Evolutionary conservation across 2,888 invertebrate species (phyloP).

Genomic region (Globia sparganii): DNA sequence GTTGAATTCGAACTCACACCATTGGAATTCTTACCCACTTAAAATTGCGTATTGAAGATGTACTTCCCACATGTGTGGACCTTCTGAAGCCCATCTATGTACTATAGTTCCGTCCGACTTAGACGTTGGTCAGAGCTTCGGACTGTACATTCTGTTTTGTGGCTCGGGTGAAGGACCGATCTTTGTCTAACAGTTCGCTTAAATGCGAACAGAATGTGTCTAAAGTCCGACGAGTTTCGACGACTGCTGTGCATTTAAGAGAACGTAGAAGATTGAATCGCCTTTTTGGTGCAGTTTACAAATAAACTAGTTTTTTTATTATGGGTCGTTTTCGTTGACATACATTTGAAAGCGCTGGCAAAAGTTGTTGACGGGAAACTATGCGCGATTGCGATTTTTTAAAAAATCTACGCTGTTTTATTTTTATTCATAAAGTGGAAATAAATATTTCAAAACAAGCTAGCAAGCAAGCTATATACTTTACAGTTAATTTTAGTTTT

Average conservation of each 20-base stretch:
- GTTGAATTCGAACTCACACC: too few relatives aligned
- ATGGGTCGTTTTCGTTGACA: not conserved
- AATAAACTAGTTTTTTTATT: not conserved
- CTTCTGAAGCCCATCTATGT: slow-evolving; percentile 14
- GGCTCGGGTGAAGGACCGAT: slow-evolving; percentile 39
- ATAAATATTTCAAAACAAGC: not conserved
- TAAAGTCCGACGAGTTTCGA: slow-evolving; percentile 40
- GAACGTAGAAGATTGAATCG: slow-evolving; percentile 9
- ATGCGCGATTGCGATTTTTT: not conserved
- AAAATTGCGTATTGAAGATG: not conserved
- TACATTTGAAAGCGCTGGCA: not conserved
- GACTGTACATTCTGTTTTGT: slow-evolving; percentile 54
- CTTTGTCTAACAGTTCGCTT: slow-evolving; percentile 53
- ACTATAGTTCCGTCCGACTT: slow-evolving; percentile 25
- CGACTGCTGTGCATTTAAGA: slow-evolving; percentile 36
- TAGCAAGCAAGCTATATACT: too few relatives aligned
- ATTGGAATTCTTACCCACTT: not conserved
- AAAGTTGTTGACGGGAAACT: not conserved
- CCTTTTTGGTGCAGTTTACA: slow-evolving; percentile 8
- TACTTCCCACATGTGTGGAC: not conserved
- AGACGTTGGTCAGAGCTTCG: slow-evolving; percentile 53
- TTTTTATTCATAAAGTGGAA: not conserved
- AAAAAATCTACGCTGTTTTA: not conserved
- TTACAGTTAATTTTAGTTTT: too few relatives aligned
- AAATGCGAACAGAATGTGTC: slow-evolving; percentile 46